A percentile compares a stretch with the other conserved stretches of the same genome.
These are phyloP conservation scores for Ceratosolen fusciceps DNA, from an alignment of 1,140 invertebrate genomes.

Conservation along the genomic window DNA sequence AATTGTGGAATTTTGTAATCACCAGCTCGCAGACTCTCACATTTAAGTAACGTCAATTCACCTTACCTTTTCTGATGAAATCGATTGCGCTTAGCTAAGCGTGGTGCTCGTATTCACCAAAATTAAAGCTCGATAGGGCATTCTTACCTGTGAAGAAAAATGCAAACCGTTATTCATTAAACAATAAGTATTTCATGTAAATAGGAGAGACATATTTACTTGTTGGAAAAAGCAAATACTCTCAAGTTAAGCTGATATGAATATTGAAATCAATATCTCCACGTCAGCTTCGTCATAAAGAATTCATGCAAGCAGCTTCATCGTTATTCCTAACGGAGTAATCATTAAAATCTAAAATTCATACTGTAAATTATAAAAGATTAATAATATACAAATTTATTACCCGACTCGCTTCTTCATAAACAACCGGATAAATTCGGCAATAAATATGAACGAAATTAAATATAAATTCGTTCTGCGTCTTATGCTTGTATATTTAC, in stretches of 20 bases:
- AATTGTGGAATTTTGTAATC: too few relatives aligned
- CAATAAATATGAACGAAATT: background rate
- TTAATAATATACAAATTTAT: background rate
- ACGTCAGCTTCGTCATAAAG: constrained; percentile 7
- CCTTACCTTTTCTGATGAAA: constrained; percentile 11
- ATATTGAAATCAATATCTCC: constrained; percentile 29
- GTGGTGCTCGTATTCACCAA: background rate
- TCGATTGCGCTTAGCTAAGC: background rate
- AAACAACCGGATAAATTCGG: background rate
- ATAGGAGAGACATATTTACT: background rate
- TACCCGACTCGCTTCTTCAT: background rate
- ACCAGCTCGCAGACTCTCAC: too few relatives aligned
- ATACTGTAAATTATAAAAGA: constrained; percentile 3
- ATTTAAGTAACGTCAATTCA: background rate
- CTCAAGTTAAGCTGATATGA: background rate
- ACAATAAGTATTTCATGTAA: background rate
- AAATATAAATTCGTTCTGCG: background rate
- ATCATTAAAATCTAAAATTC: constrained; percentile 35
- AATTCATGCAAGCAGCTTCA: constrained; percentile 13
- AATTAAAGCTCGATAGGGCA: too few relatives aligned
- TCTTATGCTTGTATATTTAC: background rate
- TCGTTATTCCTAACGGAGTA: background rate
- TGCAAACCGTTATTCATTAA: constrained; percentile 55
- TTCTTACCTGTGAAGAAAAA: constrained; percentile 65
- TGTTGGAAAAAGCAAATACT: background rate